A percentile compares a stretch with the other conserved stretches of the same genome.
phyloP scores from a whole-genome alignment of 1,140 invertebrate species.

The Leptestheria dahalacensis region DNA sequence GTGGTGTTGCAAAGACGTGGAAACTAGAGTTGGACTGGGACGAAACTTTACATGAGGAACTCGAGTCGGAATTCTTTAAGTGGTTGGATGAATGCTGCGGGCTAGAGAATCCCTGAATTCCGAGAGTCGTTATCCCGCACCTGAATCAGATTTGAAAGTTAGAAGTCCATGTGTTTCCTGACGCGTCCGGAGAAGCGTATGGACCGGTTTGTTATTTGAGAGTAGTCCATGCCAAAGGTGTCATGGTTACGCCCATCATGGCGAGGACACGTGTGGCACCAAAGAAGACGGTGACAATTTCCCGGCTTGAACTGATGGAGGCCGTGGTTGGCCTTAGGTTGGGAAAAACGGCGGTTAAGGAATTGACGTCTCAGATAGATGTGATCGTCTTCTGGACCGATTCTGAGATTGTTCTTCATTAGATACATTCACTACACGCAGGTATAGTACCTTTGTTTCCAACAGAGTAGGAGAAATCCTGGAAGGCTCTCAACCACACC shows the following conservation, averaged over 20 bases:
- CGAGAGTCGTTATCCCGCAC: background rate
- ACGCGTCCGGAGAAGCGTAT: constrained; percentile 17
- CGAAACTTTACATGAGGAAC: constrained; percentile 16
- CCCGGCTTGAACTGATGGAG: constrained; percentile 15
- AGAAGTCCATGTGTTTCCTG: constrained; percentile 15
- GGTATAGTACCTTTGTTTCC: constrained; percentile 18
- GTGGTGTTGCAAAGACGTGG: constrained; percentile 31
- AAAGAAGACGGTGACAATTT: constrained; percentile 6
- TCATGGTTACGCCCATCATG: constrained; percentile 1
- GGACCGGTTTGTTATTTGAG: constrained; percentile 13
- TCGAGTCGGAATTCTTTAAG: background rate
- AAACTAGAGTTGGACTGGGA: constrained; percentile 28
- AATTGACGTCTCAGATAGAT: background rate
- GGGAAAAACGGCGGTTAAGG: background rate
- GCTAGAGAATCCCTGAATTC: constrained; percentile 2
- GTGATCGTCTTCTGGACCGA: constrained; percentile 24
- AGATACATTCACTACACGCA: constrained; percentile 20
- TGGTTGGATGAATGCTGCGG: background rate
- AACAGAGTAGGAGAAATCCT: constrained; percentile 20
- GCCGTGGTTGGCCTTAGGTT: constrained; percentile 13
- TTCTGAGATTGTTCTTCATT: constrained; percentile 23
- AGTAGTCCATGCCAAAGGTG: background rate
- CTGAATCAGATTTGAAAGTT: background rate
- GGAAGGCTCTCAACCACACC: constrained; percentile 13
- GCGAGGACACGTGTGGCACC: constrained; percentile 18